Evolutionary conservation across 2,888 invertebrate genomes (phyloP), one percentile per base, ranked within the genome.

Genomic region (Belgica antarctica): DNA sequence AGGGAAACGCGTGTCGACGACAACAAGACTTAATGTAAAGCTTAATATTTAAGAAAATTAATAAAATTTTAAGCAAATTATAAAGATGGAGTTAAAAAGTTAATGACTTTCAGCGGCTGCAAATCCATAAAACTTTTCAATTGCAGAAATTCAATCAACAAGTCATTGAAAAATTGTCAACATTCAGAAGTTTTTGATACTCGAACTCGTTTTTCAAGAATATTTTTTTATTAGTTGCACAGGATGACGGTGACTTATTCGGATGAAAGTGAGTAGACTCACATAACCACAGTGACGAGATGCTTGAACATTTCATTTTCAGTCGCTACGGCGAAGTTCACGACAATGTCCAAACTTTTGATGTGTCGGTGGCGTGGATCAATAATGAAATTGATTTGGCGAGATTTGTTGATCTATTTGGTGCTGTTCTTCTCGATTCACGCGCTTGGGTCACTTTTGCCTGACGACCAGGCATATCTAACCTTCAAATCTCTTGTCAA

Each of bases 331-430:
- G 22, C 65, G 1, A 66, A 24, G 28, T 41, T 19, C 10, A 19
- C 47, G 1, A 66, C 65, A 1, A 17, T 47, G 1, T 15, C 47
- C 15, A 66, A 66, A 19, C 15, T 63, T 17, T n/a, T 66, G 22
- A 61, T 47, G 2, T 27, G 7, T 17, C 46, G 28, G 15, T 66
- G 65, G 65, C 24, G 47, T 10, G 65, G 65, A 10, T 66, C 65
- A 17, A n/a, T 66, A 7, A 15, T 66, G 12, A 34, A 34, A 8
- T n/a, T 66, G 1, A 1, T 66, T 1, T 66, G 65, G 65, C 46
- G 22, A 7, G 65, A 66, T 41, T 47, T 66, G 28, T 1, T 66
- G 12, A 12, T 66, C 27, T 66, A 28, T 8, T 8, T 46, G 41
- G n/a, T 47, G n/a, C 7, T 47, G 7, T 47, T 17, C 36, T 27